phyloP scores from a whole-genome alignment of 2,888 invertebrate genomes.

The Drosophila prolongata region DNA sequence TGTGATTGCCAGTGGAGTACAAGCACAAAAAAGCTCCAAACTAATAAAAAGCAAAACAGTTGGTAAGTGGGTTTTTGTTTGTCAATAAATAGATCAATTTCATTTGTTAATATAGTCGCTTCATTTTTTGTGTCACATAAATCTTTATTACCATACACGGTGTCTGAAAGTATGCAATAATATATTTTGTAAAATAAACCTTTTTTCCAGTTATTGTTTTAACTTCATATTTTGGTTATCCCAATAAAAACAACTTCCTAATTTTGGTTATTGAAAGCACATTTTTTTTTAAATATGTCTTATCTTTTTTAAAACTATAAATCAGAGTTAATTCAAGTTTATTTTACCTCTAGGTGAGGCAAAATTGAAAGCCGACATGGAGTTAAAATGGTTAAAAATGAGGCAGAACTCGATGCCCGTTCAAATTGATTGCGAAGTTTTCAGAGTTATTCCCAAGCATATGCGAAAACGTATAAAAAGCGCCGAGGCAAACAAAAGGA shows the following conservation, averaged over 20 bases:
- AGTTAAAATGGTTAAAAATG: conserved; percentile 71
- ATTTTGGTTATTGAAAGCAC: no score
- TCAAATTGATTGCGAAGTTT: conserved; percentile 83
- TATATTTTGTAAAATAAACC: no score
- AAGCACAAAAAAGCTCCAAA: neutral
- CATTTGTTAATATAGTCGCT: no score
- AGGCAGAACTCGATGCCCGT: conserved; percentile 84
- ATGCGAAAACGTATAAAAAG: conserved; percentile 82
- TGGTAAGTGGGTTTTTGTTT: conserved; percentile 29
- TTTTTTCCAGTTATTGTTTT: no score
- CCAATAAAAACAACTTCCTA: no score
- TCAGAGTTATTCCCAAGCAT: conserved; percentile 83
- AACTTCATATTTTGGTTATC: no score
- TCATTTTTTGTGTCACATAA: no score
- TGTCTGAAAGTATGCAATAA: no score
- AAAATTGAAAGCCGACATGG: conserved; percentile 27
- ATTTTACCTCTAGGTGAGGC: conserved; percentile 21
- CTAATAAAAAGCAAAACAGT: conserved; percentile 7
- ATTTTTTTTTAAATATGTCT: no score
- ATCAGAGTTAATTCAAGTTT: neutral
- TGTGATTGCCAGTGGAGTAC: conserved; percentile 37
- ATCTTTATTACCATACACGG: no score
- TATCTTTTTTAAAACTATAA: no score
- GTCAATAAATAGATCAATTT: no score
- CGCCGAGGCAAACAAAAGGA: conserved; percentile 69